Evolutionary conservation across 2,888 invertebrate species (phyloP).

Genomic region (Sepiola atlantica): DNA sequence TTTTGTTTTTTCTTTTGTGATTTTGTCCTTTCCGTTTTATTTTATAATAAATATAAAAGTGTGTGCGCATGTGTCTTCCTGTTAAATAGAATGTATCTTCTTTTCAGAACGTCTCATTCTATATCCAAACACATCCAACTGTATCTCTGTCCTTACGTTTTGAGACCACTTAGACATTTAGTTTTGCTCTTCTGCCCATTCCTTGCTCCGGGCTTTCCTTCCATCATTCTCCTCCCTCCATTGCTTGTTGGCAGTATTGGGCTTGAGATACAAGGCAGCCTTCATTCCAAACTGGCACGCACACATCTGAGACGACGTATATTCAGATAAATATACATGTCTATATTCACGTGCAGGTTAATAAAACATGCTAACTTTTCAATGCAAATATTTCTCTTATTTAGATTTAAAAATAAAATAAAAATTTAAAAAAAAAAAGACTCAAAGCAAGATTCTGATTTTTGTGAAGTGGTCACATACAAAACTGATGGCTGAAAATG

Average conservation of each 20-base stretch:
- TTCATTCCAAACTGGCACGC: background rate
- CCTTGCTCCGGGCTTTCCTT: background rate
- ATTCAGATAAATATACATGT: background rate
- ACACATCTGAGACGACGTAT: background rate
- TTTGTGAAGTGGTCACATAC: background rate
- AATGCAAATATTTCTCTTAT: background rate
- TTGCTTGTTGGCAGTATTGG: background rate
- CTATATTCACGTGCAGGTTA: background rate
- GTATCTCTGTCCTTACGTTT: background rate
- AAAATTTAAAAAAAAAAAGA: background rate
- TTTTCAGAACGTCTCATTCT: too few relatives aligned
- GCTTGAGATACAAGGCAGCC: conserved; percentile 23
- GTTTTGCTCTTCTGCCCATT: background rate
- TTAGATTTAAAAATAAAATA: background rate
- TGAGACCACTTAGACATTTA: background rate
- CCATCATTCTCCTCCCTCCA: background rate
- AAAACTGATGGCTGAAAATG: background rate
- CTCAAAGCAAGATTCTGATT: background rate
- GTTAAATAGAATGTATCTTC: too few relatives aligned
- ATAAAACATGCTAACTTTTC: background rate
- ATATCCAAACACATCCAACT: too few relatives aligned
- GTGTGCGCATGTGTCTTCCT: too few relatives aligned
- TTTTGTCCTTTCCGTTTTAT: too few relatives aligned
- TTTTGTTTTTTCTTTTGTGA: too few relatives aligned
- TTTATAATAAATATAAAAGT: too few relatives aligned